phyloP scores from a whole-genome alignment of 1,140 invertebrate genomes.

The Heliconius hermathena region DNA sequence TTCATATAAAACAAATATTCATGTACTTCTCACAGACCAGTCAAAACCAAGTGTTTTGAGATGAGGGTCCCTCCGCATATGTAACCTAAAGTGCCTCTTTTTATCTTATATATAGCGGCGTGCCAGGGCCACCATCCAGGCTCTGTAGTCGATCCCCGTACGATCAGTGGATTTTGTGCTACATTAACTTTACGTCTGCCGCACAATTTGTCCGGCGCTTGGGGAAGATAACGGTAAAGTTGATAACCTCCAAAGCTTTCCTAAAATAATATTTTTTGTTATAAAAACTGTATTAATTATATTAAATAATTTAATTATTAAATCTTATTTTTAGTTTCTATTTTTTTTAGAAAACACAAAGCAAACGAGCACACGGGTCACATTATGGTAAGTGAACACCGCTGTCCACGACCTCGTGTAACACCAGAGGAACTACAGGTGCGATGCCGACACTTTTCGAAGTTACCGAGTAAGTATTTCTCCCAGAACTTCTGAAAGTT shows the following conservation, averaged over 20 bases:
- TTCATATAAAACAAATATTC: too few relatives aligned
- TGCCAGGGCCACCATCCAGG: slow-evolving; percentile 94
- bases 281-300: too few relatives aligned
- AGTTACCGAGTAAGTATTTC: too few relatives aligned
- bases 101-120: slow-evolving; percentile 88
- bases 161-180: slow-evolving; percentile 51
- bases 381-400: too few relatives aligned
- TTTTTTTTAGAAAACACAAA: too few relatives aligned
- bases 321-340: too few relatives aligned
- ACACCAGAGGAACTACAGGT: too few relatives aligned
- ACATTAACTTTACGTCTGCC: slow-evolving; percentile 48
- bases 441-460: too few relatives aligned
- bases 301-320: too few relatives aligned
- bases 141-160: slow-evolving; percentile 45
- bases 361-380: too few relatives aligned
- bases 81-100: slow-evolving; percentile 67
- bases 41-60: slow-evolving; percentile 49
- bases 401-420: too few relatives aligned
- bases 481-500: too few relatives aligned
- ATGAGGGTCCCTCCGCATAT: slow-evolving; percentile 63
- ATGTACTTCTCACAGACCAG: slow-evolving; percentile 29
- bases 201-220: slow-evolving; percentile 34
- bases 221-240: neutral
- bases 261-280: neutral
- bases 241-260: neutral